Percentiles rank a stretch among this genome's conserved stretches.
Evolutionary conservation across 2,888 invertebrate genomes (phyloP).

Genomic region (Pyrrhia umbra): DNA sequence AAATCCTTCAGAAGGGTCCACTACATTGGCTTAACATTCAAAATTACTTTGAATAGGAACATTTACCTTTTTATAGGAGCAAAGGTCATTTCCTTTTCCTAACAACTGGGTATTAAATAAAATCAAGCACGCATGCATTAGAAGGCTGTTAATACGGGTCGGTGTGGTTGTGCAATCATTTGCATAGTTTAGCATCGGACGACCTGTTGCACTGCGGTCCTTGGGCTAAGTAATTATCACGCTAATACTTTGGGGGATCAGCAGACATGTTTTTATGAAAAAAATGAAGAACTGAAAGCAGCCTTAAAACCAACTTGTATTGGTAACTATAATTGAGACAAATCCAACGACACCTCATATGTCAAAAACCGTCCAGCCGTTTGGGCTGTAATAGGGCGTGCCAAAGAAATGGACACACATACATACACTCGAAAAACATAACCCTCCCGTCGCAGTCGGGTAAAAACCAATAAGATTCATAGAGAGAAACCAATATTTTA

Average conservation of each 20-base stretch:
- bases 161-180: conserved; percentile 36
- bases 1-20: no score
- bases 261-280: neutral
- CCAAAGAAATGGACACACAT: no score
- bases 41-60: neutral
- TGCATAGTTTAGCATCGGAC: conserved; percentile 40
- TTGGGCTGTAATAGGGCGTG: no score
- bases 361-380: no score
- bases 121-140: conserved; percentile 28
- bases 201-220: conserved; percentile 42
- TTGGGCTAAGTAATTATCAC: conserved; percentile 3
- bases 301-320: no score
- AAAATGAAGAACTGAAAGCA: neutral
- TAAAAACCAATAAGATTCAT: no score
- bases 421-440: no score
- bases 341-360: no score
- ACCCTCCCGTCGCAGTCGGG: no score
- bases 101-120: conserved; percentile 18
- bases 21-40: no score
- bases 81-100: conserved; percentile 42
- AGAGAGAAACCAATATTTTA: no score
- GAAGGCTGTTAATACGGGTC: conserved; percentile 35
- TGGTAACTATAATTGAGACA: no score
- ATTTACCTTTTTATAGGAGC: neutral
- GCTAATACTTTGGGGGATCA: neutral